Conservation (phyloP, 2,797 vertebrate genomes). For the Acanthiza pusilla region DNA sequence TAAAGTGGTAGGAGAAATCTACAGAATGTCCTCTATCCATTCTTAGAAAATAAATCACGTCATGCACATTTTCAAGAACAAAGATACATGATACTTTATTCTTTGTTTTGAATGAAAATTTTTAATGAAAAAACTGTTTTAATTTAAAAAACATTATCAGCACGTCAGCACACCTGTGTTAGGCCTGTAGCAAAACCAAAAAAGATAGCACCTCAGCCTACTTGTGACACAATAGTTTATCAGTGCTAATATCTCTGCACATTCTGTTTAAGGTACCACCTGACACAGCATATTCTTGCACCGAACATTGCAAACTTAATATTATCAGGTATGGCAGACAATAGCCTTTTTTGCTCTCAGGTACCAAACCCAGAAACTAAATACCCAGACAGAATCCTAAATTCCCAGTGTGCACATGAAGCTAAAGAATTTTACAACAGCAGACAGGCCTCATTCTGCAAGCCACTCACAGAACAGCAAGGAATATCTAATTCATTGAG, state of each 20-base stretch:
- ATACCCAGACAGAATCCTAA: neutral
- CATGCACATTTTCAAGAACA: neutral
- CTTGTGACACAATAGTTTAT: neutral
- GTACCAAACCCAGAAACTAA: neutral
- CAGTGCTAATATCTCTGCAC: neutral
- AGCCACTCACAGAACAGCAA: neutral
- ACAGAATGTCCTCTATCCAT: neutral
- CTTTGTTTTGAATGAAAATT: neutral
- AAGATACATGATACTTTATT: neutral
- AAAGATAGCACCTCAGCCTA: neutral
- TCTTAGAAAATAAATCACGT: neutral
- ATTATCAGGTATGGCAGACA: neutral
- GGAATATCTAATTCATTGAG: neutral
- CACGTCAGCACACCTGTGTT: neutral
- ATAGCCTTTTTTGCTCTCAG: neutral
- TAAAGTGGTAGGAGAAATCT: neutral
- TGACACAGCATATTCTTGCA: neutral
- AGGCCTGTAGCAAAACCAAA: neutral
- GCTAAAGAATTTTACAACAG: neutral
- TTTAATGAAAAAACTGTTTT: neutral
- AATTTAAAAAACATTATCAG: neutral
- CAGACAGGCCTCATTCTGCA: neutral
- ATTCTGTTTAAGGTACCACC: neutral
- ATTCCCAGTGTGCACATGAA: neutral
- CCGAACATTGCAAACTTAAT: neutral